These are phyloP conservation scores for Drosophila nannoptera DNA, from an alignment of 1,140 invertebrate genomes.

Conservation along the genomic window DNA sequence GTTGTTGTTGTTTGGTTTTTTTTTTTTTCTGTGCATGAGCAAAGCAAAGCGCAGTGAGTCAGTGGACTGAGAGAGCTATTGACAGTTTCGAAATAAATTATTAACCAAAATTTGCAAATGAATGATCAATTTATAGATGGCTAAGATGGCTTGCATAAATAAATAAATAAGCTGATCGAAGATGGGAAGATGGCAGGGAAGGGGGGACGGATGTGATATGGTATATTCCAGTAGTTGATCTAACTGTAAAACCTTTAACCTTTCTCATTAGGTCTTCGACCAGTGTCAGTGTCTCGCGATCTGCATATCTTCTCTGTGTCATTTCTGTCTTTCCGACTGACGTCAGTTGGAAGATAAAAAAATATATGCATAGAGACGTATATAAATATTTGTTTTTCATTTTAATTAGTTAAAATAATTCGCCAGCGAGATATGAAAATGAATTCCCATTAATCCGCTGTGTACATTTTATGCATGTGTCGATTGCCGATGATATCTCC, in stretches of 20 bases:
- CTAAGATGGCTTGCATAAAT: too few species aligned
- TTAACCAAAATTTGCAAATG: constrained; percentile 8
- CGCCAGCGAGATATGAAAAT: not conserved
- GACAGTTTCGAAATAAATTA: constrained; percentile 8
- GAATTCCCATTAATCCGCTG: constrained; percentile 7
- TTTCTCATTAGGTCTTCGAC: not conserved
- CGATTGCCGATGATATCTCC: constrained; percentile 6
- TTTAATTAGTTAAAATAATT: constrained; percentile 9
- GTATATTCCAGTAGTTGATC: too few species aligned
- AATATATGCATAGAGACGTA: too few species aligned
- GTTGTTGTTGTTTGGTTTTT: too few species aligned
- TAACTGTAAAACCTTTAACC: not conserved
- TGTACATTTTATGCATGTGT: constrained; percentile 14
- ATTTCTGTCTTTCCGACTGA: not conserved
- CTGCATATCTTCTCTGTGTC: not conserved
- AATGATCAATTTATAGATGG: not conserved
- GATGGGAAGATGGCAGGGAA: too few species aligned
- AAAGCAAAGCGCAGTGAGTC: constrained; percentile 3
- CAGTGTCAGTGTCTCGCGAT: not conserved
- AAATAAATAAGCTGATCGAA: too few species aligned
- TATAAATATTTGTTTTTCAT: not conserved
- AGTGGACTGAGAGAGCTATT: not conserved
- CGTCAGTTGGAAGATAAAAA: constrained; percentile 1
- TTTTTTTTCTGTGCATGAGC: constrained; percentile 3
- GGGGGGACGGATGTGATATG: too few species aligned